phyloP scores from a whole-genome alignment of 2,888 invertebrate genomes.

The Encarsia formosa region DNA sequence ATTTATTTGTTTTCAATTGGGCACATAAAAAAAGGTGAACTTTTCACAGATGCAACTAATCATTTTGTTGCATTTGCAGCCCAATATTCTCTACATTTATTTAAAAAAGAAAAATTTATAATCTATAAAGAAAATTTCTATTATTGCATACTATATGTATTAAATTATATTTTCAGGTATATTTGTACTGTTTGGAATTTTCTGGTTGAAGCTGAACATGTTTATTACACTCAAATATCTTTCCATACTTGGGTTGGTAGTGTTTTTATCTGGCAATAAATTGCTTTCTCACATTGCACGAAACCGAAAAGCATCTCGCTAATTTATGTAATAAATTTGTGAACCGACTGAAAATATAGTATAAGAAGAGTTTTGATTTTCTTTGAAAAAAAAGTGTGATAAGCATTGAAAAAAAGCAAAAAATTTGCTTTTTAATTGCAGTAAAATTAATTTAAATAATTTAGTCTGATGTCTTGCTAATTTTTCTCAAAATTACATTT shows the following conservation, averaged over 20 bases:
- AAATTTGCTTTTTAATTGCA: too few species aligned
- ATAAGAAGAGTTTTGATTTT: slow-evolving; percentile 24
- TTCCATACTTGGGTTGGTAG: slow-evolving; percentile 76
- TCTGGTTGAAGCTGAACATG: slow-evolving; percentile 95
- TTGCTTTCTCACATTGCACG: slow-evolving; percentile 76
- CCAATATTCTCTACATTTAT: slow-evolving; percentile 42
- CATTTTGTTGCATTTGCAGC: slow-evolving; percentile 41
- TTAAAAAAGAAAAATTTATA: slow-evolving; percentile 5
- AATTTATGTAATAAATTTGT: background rate
- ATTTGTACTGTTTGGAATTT: slow-evolving; percentile 79
- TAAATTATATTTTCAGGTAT: slow-evolving; percentile 60
- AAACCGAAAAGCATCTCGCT: slow-evolving; percentile 44
- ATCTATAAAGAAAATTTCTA: background rate
- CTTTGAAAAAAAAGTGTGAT: slow-evolving; percentile 28
- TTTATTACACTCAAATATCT: slow-evolving; percentile 91
- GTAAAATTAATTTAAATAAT: too few species aligned
- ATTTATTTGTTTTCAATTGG: slow-evolving; percentile 39
- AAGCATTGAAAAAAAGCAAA: slow-evolving; percentile 21
- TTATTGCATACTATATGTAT: slow-evolving; percentile 2
- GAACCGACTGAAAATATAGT: too few species aligned
- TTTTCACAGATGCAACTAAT: slow-evolving; percentile 42
- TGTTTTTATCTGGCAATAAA: slow-evolving; percentile 91
- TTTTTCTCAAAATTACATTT: too few species aligned
- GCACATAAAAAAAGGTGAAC: slow-evolving; percentile 42
- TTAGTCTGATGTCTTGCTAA: too few species aligned